Evolutionary conservation across 2,888 invertebrate genomes (phyloP).

Genomic region (Drosophila nigritarsus): DNA sequence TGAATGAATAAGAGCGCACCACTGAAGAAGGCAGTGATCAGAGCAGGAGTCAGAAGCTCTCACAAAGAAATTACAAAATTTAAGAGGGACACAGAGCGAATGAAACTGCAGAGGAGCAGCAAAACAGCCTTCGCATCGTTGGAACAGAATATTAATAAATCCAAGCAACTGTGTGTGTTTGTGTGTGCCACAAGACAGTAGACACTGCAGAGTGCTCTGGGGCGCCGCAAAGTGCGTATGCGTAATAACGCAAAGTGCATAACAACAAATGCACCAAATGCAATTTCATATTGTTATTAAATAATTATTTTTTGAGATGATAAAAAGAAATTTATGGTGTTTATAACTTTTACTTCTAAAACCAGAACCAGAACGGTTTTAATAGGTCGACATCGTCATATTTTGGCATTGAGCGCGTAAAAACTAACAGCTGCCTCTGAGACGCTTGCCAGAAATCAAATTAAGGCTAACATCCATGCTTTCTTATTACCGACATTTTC

Average conservation of each 20-base stretch:
- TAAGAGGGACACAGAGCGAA: constrained; percentile 23
- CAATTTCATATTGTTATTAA: constrained; percentile 27
- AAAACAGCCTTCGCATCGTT: constrained; percentile 27
- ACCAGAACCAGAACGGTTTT: neutral
- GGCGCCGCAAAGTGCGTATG: constrained; percentile 65
- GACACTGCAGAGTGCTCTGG: constrained; percentile 38
- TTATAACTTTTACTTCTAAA: neutral
- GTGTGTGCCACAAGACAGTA: constrained; percentile 50
- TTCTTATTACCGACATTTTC: neutral
- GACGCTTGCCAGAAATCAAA: neutral
- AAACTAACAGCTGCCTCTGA: neutral
- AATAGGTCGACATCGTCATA: neutral
- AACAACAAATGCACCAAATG: constrained; percentile 2
- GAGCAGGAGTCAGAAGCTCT: constrained; percentile 35
- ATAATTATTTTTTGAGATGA: constrained; percentile 22
- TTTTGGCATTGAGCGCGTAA: neutral
- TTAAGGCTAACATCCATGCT: neutral
- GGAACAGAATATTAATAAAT: constrained; percentile 76
- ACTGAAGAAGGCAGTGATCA: constrained; percentile 13
- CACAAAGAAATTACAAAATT: constrained; percentile 57
- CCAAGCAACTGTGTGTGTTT: constrained; percentile 50
- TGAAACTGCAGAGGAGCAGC: constrained; percentile 16
- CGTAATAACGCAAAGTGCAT: constrained; percentile 56
- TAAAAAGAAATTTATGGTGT: neutral
- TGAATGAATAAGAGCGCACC: constrained; percentile 78